phyloP scores from a whole-genome alignment of 2,888 invertebrate species.

The Blastobasis lacticolella region DNA sequence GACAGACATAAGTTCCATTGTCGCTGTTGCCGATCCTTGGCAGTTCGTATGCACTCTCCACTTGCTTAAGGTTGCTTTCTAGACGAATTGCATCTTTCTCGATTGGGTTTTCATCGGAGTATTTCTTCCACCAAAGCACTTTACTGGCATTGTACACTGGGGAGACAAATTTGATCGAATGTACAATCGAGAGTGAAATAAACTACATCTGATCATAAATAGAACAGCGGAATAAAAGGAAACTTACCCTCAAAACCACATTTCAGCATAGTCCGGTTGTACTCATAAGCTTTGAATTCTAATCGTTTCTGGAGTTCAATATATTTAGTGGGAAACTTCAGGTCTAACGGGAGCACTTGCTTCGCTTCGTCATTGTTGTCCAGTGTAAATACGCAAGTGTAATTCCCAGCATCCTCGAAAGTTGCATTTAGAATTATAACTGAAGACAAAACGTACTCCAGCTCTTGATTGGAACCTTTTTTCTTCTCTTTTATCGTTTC shows the following conservation, averaged over 20 bases:
- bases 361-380: conserved; percentile 19
- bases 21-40: conserved; percentile 71
- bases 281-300: conserved; percentile 25
- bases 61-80: conserved; percentile 69
- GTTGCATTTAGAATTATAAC: conserved; percentile 38
- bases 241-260: conserved; percentile 59
- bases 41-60: conserved; percentile 69
- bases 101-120: no score
- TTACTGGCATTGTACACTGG: conserved; percentile 47
- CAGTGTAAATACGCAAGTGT: conserved; percentile 38
- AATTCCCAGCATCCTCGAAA: conserved; percentile 43
- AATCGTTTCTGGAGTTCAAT: not conserved
- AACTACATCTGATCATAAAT: not conserved
- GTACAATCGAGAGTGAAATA: not conserved
- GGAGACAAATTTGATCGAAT: conserved; percentile 9
- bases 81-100: conserved; percentile 3
- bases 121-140: conserved; percentile 48
- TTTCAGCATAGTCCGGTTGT: conserved; percentile 29
- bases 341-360: conserved; percentile 22
- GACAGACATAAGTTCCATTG: conserved; percentile 76
- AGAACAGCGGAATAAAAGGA: not conserved
- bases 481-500: conserved; percentile 15
- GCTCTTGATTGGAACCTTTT: conserved; percentile 16
- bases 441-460: conserved; percentile 30
- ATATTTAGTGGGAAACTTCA: conserved; percentile 35